Percentiles rank a stretch among this genome's conserved stretches.
Evolutionary conservation across 2,113 vertebrate species (phyloP).

Genomic region (Antennarius striatus): DNA sequence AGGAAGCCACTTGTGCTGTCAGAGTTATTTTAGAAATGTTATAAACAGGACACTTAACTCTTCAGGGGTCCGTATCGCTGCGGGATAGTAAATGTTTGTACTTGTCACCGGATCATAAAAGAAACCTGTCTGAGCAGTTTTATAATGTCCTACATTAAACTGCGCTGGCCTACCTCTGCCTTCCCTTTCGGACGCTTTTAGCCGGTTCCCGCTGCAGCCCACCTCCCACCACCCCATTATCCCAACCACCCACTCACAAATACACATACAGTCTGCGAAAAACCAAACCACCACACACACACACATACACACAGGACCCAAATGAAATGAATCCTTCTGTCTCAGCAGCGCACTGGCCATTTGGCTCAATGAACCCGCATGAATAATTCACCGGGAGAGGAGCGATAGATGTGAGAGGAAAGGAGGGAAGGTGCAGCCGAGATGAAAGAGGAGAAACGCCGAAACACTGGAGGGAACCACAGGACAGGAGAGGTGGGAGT

Average conservation of each 20-base stretch:
- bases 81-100: neutral
- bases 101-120: neutral
- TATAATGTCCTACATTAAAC: neutral
- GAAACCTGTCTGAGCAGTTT: constrained; percentile 1
- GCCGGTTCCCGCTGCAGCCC: constrained; percentile 16
- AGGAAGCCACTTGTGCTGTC: neutral
- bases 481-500: constrained; percentile 27
- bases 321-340: constrained; percentile 71
- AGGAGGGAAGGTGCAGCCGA: constrained; percentile 31
- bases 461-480: constrained; percentile 28
- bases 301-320: constrained; percentile 17
- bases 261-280: constrained; percentile 24
- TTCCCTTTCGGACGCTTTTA: constrained; percentile 22
- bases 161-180: constrained; percentile 11
- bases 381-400: constrained; percentile 72
- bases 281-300: constrained; percentile 26
- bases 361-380: constrained; percentile 67
- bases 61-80: neutral
- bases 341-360: constrained; percentile 61
- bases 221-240: constrained; percentile 32
- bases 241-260: constrained; percentile 32
- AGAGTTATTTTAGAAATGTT: neutral
- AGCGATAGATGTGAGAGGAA: constrained; percentile 21
- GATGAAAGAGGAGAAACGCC: constrained; percentile 15
- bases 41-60: neutral